These are phyloP conservation scores for Myotis yumanensis DNA, from an alignment of 2,113 vertebrate species.

Conservation along the genomic window DNA sequence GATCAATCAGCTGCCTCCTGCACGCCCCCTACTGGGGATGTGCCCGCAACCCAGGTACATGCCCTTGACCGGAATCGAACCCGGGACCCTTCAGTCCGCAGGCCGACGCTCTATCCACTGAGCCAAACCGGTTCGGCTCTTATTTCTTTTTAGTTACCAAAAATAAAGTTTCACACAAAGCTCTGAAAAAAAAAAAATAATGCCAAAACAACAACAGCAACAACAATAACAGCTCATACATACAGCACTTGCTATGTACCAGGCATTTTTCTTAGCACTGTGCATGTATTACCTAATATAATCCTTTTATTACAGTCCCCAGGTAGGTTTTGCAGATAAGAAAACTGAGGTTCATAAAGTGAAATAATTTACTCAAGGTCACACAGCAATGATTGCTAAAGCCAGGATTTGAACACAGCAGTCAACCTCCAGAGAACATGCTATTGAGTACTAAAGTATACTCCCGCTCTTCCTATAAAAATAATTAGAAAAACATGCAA, in stretches of 20 bases:
- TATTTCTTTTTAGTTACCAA: not conserved
- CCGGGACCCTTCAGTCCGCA: too few relatives aligned
- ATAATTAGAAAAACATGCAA: not conserved
- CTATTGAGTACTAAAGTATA: not conserved
- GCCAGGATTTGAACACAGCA: not conserved
- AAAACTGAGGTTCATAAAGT: not conserved
- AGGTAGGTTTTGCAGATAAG: not conserved
- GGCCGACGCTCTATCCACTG: too few relatives aligned
- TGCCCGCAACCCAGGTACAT: too few relatives aligned
- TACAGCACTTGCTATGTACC: not conserved
- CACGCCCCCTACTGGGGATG: too few relatives aligned
- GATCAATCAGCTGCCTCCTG: too few relatives aligned
- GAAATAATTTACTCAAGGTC: not conserved
- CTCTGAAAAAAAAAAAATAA: not conserved
- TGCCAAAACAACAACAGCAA: not conserved
- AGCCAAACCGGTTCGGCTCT: too few relatives aligned
- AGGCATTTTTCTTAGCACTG: not conserved
- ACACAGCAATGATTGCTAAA: not conserved
- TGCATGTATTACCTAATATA: not conserved
- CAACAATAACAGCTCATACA: not conserved
- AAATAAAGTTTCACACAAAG: slow-evolving; percentile 13
- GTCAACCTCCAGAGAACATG: not conserved
- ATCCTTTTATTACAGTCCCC: not conserved
- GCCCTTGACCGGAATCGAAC: too few relatives aligned
- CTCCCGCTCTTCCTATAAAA: not conserved